phyloP scores from a whole-genome alignment of 2,888 invertebrate genomes.

The Tanypteryx hageni region DNA sequence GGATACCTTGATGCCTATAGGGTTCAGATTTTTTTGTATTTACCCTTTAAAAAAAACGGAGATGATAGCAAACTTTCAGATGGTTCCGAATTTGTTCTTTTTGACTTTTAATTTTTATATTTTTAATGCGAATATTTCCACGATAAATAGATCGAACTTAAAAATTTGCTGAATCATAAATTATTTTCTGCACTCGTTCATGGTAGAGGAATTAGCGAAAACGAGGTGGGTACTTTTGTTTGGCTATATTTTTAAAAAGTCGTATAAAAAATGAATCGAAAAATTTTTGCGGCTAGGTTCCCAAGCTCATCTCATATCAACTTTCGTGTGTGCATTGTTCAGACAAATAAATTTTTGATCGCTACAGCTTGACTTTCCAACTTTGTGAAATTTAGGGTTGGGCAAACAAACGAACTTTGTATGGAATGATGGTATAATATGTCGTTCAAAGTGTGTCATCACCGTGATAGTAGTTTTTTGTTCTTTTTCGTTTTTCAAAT shows the following conservation, averaged over 20 bases:
- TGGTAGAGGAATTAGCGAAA: neutral
- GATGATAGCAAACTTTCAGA: neutral
- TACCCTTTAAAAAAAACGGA: constrained; percentile 14
- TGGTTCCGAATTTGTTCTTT: neutral
- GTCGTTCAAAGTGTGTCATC: too few relatives aligned
- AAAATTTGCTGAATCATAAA: neutral
- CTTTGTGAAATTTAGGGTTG: constrained; percentile 30
- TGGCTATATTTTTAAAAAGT: neutral
- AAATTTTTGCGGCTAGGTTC: constrained; percentile 39
- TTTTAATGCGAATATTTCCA: constrained; percentile 13
- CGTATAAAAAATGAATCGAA: neutral
- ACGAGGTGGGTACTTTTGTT: neutral
- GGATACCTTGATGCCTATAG: constrained; percentile 56
- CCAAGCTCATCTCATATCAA: constrained; percentile 59
- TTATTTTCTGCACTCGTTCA: neutral
- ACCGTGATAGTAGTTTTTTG: too few relatives aligned
- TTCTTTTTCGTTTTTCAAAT: too few relatives aligned
- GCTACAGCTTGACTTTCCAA: constrained; percentile 27
- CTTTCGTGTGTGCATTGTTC: constrained; percentile 52
- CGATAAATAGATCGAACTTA: neutral
- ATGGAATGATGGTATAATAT: too few relatives aligned
- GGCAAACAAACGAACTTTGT: neutral
- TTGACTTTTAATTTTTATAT: neutral
- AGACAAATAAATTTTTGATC: constrained; percentile 51
- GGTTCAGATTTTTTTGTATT: constrained; percentile 20